Evolutionary conservation across 2,113 vertebrate genomes (phyloP).

Genomic region (Lutjanus erythropterus): DNA sequence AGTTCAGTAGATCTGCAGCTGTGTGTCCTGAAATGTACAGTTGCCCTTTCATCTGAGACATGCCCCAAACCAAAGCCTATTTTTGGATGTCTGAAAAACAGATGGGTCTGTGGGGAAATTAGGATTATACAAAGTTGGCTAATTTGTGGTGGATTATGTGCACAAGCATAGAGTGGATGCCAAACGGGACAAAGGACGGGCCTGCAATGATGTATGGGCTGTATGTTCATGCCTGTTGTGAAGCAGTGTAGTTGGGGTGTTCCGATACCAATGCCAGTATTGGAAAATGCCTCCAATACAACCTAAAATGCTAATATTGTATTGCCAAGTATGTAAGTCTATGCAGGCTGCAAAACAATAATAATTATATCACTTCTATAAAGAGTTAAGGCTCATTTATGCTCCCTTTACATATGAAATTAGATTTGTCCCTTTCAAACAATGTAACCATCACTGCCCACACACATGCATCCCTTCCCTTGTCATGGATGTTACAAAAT

Average conservation of each 20-base stretch:
- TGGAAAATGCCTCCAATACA: too few relatives aligned
- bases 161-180: not conserved
- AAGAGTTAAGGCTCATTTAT: too few relatives aligned
- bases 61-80: conserved; percentile 60
- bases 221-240: not conserved
- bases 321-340: too few relatives aligned
- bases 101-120: conserved; percentile 41
- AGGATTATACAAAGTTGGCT: conserved; percentile 13
- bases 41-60: conserved; percentile 61
- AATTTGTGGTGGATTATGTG: conserved; percentile 8
- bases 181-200: conserved; percentile 8
- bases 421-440: too few relatives aligned
- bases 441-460: too few relatives aligned
- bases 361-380: too few relatives aligned
- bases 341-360: too few relatives aligned
- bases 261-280: too few relatives aligned
- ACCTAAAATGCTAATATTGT: too few relatives aligned
- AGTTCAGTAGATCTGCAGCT: conserved; percentile 71
- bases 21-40: conserved; percentile 61
- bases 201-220: not conserved
- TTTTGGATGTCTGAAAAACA: conserved; percentile 48
- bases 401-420: too few relatives aligned
- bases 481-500: too few relatives aligned
- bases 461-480: too few relatives aligned
- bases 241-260: not conserved